Conservation (phyloP, 2,113 vertebrate species). For the Pycnonotus jocosus region DNA sequence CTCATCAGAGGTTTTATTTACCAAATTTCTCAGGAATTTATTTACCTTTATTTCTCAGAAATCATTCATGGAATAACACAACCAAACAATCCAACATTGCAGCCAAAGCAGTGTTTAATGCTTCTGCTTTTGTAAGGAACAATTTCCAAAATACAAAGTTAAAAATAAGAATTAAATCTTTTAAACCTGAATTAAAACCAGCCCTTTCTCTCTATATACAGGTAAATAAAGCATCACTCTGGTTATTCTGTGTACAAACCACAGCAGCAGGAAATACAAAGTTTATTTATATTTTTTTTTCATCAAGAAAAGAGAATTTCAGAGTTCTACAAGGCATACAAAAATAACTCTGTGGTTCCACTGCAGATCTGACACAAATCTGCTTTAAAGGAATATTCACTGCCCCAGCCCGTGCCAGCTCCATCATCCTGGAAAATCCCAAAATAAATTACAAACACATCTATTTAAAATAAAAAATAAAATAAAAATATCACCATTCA, state of each 20-base stretch:
- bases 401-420: background rate
- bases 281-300: background rate
- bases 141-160: conserved; percentile 34
- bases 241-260: background rate
- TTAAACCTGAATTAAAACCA: background rate
- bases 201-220: background rate
- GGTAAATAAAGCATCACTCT: background rate
- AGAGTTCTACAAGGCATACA: background rate
- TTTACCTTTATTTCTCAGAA: background rate
- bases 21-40: too few species aligned
- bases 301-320: background rate
- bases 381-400: background rate
- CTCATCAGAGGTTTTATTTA: background rate
- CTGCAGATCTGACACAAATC: conserved; percentile 39
- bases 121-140: background rate
- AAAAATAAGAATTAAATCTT: background rate
- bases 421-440: background rate
- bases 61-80: background rate
- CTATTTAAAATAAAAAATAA: background rate
- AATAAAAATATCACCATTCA: background rate
- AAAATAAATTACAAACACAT: background rate
- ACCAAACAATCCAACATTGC: background rate
- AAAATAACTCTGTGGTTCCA: conserved; percentile 28
- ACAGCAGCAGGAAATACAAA: background rate
- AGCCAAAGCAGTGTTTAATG: conserved; percentile 40